A percentile compares a stretch with the other conserved stretches of the same genome.
Evolutionary conservation across 2,888 invertebrate genomes (phyloP).

Genomic region (Dyspetes luteomarginatus): DNA sequence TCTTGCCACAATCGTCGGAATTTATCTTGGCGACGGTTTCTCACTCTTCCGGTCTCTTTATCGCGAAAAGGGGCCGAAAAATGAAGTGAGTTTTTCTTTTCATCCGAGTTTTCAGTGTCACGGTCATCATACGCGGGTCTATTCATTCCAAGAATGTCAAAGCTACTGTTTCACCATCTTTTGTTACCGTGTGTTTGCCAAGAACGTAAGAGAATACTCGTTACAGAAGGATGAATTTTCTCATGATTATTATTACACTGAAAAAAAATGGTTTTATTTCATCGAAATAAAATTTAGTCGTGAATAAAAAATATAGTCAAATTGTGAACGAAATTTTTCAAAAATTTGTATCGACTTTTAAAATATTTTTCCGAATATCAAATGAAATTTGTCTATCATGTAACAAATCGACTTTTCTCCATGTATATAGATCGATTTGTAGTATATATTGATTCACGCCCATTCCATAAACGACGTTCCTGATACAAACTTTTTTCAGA

Average conservation of each 20-base stretch:
- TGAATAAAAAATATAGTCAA: too few relatives aligned
- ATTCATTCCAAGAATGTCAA: neutral
- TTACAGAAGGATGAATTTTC: neutral
- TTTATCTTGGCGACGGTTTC: slow-evolving; percentile 50
- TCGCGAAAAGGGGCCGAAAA: neutral
- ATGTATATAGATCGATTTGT: too few relatives aligned
- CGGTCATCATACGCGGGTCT: neutral
- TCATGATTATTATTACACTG: neutral
- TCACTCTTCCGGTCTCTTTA: neutral
- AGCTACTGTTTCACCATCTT: neutral
- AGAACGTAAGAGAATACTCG: neutral
- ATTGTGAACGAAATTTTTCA: too few relatives aligned
- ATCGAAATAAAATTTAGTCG: neutral
- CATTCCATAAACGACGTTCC: too few relatives aligned
- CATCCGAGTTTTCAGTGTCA: slow-evolving; percentile 49
- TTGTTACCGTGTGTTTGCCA: neutral
- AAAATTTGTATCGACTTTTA: too few relatives aligned
- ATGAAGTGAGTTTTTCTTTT: slow-evolving; percentile 12
- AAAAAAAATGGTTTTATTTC: neutral
- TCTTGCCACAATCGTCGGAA: slow-evolving; percentile 60
- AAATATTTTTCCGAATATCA: too few relatives aligned
- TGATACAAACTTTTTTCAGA: too few relatives aligned
- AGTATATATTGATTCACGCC: too few relatives aligned
- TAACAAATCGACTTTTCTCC: too few relatives aligned
- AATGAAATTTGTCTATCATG: too few relatives aligned